Conservation (phyloP, 2,888 invertebrate genomes). For the Beris morrisii region DNA sequence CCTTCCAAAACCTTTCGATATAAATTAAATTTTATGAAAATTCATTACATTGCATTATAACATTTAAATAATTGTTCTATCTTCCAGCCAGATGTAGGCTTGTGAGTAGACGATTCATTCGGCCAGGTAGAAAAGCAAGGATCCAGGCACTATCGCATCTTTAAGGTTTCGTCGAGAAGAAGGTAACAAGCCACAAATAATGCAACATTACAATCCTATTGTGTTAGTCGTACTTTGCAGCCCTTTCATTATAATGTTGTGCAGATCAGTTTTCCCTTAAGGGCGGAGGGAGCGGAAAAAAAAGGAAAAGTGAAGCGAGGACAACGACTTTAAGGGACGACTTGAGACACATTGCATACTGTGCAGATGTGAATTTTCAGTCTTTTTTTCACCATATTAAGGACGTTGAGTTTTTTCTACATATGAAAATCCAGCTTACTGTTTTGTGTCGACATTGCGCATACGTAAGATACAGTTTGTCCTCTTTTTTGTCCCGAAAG, state of each 20-base stretch:
- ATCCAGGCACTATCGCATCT: no score
- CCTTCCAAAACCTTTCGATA: not conserved
- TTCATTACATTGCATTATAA: not conserved
- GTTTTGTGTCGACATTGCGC: not conserved
- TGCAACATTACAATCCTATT: not conserved
- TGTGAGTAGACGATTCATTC: no score
- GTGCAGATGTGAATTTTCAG: constrained; percentile 18
- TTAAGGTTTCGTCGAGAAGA: no score
- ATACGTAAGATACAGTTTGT: not conserved
- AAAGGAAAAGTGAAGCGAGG: constrained; percentile 16
- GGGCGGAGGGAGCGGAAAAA: not conserved
- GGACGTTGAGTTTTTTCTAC: not conserved
- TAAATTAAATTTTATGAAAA: constrained; percentile 10
- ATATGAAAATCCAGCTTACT: not conserved
- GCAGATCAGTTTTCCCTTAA: constrained; percentile 15
- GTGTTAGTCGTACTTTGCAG: not conserved
- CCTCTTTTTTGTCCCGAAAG: not conserved
- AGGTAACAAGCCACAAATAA: not conserved
- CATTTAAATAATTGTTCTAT: no score
- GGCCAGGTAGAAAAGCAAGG: no score
- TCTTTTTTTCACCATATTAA: no score
- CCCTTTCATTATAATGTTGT: constrained; percentile 2
- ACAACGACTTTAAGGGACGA: constrained; percentile 10
- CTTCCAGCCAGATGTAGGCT: no score
- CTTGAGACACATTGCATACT: constrained; percentile 11